Base-by-base conservation (phyloP, 2,888 invertebrate genomes). In the Thumatha senex region DNA sequence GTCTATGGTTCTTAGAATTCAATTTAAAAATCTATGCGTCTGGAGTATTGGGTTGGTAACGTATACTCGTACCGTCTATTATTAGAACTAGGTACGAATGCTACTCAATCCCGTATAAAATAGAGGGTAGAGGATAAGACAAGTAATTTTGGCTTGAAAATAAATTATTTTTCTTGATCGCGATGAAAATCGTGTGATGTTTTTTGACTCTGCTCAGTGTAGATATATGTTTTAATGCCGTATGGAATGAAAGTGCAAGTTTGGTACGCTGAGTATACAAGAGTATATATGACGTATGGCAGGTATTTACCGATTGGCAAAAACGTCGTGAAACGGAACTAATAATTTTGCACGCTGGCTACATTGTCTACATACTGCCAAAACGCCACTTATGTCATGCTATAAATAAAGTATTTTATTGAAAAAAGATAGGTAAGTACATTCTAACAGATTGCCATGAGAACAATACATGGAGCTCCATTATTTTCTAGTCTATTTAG, bases 21-120 rank as follows among this genome's bases (percentile, higher is more conserved):
- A 56, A 51, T 34, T 55, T 15, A 51, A 63, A 64, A 55, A 49
- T 50, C 43, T 62, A 51, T 64, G 54, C 36, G 58, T 48, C 63
- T 63, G 56, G 70, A 69, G 63, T 78, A 74, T 80, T 75, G 70
- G 74, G 76, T 78, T 79, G 78, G 81, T 82, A 81, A 77, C 76
- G 70, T 61, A 24, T 24, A 24, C 5, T 73, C 31, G 5, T 75
- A 58, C 62, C 48, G n/a, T 59, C 73, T 71, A 75, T 75, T 61
- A 72, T 76, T 76, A 76, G 60, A 64, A 65, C 55, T n/a, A n/a
- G n/a, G n/a, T 49, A 64, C 54, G 65, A 70, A 73, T 66, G 63
- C 64, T 62, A 71, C 64, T 51, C 58, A 52, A 54, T 56, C 54
- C 54, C 49, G 48, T 55, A 49, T 56, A 69, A 69, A 63, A 70